phyloP scores from a whole-genome alignment of 2,113 vertebrate genomes.

The Callipepla squamata region DNA sequence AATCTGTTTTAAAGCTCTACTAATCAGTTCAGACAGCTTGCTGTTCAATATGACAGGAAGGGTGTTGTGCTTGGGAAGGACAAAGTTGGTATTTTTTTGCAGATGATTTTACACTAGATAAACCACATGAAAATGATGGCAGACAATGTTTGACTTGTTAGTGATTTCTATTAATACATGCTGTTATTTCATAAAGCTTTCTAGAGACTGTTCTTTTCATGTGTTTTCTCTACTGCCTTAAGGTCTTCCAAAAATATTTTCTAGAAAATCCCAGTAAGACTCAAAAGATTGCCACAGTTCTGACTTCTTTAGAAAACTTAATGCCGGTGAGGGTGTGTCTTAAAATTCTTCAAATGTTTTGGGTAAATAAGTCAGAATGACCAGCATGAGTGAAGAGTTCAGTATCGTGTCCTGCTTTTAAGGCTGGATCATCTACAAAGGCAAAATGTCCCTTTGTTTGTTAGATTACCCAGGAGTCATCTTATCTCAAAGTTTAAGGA shows the following conservation, averaged over 20 bases:
- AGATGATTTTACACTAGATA: background rate
- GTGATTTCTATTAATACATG: background rate
- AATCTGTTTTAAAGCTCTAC: no score
- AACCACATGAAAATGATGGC: background rate
- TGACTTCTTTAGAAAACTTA: background rate
- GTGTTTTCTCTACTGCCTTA: background rate
- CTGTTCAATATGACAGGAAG: background rate
- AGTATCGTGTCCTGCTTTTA: background rate
- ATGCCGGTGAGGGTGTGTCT: accelerated
- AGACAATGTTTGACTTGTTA: background rate
- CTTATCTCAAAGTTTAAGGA: conserved; percentile 16
- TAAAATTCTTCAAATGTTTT: background rate
- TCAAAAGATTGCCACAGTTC: background rate
- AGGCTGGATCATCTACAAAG: background rate
- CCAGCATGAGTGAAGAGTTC: background rate
- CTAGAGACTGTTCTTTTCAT: background rate
- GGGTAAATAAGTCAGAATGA: background rate
- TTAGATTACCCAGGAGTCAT: background rate
- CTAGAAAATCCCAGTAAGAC: background rate
- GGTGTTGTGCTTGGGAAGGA: background rate
- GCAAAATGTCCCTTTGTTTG: background rate
- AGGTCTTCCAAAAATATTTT: background rate
- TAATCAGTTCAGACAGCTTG: no score
- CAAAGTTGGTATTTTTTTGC: background rate
- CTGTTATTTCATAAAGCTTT: background rate